Evolutionary conservation across 2,113 vertebrate genomes (phyloP), one percentile per base, ranked within the genome.

Genomic region (Sphaerodactylus townsendi): DNA sequence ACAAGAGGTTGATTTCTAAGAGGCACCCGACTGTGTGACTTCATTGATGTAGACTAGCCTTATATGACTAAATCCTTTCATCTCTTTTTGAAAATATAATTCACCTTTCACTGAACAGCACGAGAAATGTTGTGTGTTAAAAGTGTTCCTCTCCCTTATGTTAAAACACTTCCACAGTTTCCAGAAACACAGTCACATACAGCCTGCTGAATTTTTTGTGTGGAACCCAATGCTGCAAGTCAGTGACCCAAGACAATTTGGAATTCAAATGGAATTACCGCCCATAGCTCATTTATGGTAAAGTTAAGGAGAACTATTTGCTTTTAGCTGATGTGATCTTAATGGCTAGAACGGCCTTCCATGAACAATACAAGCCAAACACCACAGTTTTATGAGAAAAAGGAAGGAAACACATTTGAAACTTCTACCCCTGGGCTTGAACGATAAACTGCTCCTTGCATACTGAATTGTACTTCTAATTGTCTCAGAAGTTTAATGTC

Each of bases 201-300:
- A 15, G 0, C n/a, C 35, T n/a, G 30, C 1, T 76, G 48, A 79
- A 65, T 79, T 8, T 13, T 77, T 59, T 2, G 1, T 2, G 1
- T 39, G 69, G 17, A 25, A 25, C 23, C 17, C 17, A 59, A 25
- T n/a, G 17, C 2, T 41, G 23, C 41, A 25, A 4, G 35, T 41
- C 68, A 13, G 30, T 69, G 23, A 17, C 69, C 50, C 39, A 77
- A 30, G 35, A 80, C 59, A 82, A 65, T 28, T 35, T 72, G 53
- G 76, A 77, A 59, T 46, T 79, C 69, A 25, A 68, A 72, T 1
- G n/a, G 48, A 53, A 82, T 91, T 86, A 75, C 85, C 82, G 82
- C 77, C n/a, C 77, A 30, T n/a, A 37, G 10, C 30, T 5, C 85
- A 1, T 3, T 76, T 83, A 41, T 44, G 65, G 28, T 69, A 65